Evolutionary conservation across 2,888 invertebrate species (phyloP).

Genomic region (Thelaira solivaga): DNA sequence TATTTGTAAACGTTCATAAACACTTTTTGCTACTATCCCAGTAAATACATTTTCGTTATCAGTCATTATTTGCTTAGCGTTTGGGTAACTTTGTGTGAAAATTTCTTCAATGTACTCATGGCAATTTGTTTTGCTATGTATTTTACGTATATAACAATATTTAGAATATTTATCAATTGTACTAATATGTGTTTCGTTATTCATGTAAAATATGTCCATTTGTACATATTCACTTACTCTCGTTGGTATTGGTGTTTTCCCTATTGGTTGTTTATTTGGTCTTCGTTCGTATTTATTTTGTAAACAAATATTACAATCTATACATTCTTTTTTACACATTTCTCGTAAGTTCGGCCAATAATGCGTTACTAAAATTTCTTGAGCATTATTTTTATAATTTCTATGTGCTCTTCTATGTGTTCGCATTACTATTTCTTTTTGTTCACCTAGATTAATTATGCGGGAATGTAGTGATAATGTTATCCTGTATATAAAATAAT

Average conservation of each 20-base stretch:
- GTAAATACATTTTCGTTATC: slow-evolving; percentile 1
- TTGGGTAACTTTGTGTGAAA: background rate
- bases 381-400: slow-evolving; percentile 37
- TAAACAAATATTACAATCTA: background rate
- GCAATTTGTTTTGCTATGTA: background rate
- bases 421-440: slow-evolving; percentile 16
- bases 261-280: background rate
- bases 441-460: slow-evolving; percentile 21
- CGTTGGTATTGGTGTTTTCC: background rate
- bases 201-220: background rate
- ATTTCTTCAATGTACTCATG: background rate
- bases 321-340: slow-evolving; percentile 8
- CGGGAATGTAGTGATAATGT: background rate
- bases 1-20: background rate
- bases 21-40: background rate
- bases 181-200: background rate
- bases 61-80: background rate
- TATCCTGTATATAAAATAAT: no score
- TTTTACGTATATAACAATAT: slow-evolving; percentile 7
- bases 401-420: slow-evolving; percentile 31
- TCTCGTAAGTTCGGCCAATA: slow-evolving; percentile 11
- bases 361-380: slow-evolving; percentile 13
- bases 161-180: background rate
- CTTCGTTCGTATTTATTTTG: background rate
- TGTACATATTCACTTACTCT: background rate